Base-by-base conservation (phyloP, 2,888 invertebrate genomes). In the Matsumyia berberina region DNA sequence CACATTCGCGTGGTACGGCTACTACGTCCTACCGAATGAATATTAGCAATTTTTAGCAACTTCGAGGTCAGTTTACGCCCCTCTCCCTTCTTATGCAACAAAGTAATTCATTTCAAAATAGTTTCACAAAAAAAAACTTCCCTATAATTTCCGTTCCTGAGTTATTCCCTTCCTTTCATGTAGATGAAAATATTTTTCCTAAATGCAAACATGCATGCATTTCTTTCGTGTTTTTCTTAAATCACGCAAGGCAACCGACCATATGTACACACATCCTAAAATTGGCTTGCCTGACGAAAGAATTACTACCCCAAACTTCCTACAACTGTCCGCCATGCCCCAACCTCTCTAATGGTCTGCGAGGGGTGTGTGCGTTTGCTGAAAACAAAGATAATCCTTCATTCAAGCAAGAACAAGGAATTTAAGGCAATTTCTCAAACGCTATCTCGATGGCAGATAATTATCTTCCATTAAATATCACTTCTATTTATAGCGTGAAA, bases 371-470 rank as follows among this genome's bases (percentile, higher is more conserved):
- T 64, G 53, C 35, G 55, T 46, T n/a, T 69, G 64, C 46, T 57
- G 11, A 24, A 35, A 55, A 24, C 11, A 55, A 64, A 24, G 39
- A 35, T 33, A 31, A 60, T 9, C 51, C 60, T 60, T 51, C 49
- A 19, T 17, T 29, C 11, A 44, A 31, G 2, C 9, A 35, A 11
- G 46, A 19, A 19, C 33, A 44, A 5, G 2, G 6, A 39, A n/a
- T 67, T 12, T 19, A n/a, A 46, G 60, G 53, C 64, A 64, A 55
- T 64, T 64, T 55, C 8, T 64, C 55, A 74, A 55, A 55, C 24
- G 53, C 35, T 73, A 62, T 73, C 55, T 62, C 64, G 44, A 55
- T 33, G 64, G 31, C 51, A 62, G 51, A 62, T 53, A 70, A 49
- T 57, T 57, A 37, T 55, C 44, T 44, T 12, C 33, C 55, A 39